Percentiles rank a stretch among this genome's conserved stretches.
Evolutionary conservation across 2,797 vertebrate genomes (phyloP).

Genomic region (Hippocampus kuda): DNA sequence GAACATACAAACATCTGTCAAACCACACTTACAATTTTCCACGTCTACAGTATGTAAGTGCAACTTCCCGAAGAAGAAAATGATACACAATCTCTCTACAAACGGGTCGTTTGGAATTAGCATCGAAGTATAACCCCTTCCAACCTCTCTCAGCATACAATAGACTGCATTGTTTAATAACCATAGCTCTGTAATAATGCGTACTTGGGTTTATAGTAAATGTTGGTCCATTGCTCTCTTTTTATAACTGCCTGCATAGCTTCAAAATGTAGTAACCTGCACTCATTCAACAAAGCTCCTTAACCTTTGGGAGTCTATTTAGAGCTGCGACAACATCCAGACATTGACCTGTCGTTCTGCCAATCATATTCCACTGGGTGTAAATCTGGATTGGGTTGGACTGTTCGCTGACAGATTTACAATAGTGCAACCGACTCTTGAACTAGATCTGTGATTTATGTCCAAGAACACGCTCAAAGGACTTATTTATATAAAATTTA

Average conservation of each 20-base stretch:
- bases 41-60: slow-evolving; percentile 3
- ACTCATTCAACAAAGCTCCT: neutral
- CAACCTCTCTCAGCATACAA: slow-evolving; percentile 28
- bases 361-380: slow-evolving; percentile 55
- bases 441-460: slow-evolving; percentile 43
- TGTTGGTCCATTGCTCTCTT: neutral
- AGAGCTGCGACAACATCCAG: slow-evolving; percentile 3
- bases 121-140: slow-evolving; percentile 15
- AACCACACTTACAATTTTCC: neutral
- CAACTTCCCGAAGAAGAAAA: neutral
- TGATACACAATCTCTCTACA: neutral
- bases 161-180: slow-evolving; percentile 16
- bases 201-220: neutral
- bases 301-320: neutral
- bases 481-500: neutral
- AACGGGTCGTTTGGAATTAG: slow-evolving; percentile 20
- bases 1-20: neutral
- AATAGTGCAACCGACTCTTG: slow-evolving; percentile 50
- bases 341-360: slow-evolving; percentile 33
- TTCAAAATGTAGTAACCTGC: neutral
- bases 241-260: slow-evolving; percentile 35
- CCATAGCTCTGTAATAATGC: slow-evolving; percentile 9
- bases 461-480: slow-evolving; percentile 21
- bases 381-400: slow-evolving; percentile 54
- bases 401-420: slow-evolving; percentile 63